Percentiles rank a stretch among this genome's conserved stretches.
Conservation (phyloP, 2,888 invertebrate species). For the Uloborus plumipes region DNA sequence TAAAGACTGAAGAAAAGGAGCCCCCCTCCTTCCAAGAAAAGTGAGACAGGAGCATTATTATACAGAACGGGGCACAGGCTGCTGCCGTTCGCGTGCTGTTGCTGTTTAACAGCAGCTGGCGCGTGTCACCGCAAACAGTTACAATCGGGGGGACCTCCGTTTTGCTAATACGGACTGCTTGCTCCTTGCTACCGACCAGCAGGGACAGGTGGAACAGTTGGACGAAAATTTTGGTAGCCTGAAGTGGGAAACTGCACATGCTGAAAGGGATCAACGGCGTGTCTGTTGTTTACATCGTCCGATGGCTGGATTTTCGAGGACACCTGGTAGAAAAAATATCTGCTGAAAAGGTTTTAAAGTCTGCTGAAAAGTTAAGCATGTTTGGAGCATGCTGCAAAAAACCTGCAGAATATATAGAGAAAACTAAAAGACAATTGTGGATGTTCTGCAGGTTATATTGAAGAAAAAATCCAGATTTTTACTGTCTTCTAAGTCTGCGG, state of each 20-base stretch:
- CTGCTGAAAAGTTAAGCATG: too few species aligned
- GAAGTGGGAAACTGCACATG: not conserved
- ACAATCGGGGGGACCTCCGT: slow-evolving; percentile 17
- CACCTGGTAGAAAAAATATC: too few species aligned
- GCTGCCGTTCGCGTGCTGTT: slow-evolving; percentile 55
- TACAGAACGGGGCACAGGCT: slow-evolving; percentile 11
- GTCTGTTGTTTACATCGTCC: not conserved
- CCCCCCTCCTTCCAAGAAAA: not conserved
- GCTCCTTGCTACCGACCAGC: slow-evolving; percentile 38
- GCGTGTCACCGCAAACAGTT: slow-evolving; percentile 53
- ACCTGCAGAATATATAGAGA: too few species aligned
- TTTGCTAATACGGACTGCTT: slow-evolving; percentile 36
- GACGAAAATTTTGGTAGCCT: slow-evolving; percentile 25
- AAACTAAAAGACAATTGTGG: too few species aligned
- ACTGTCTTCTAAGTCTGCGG: too few species aligned
- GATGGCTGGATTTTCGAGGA: not conserved
- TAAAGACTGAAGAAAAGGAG: not conserved
- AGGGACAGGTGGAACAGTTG: slow-evolving; percentile 50
- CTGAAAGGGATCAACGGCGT: slow-evolving; percentile 20
- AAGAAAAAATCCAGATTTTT: too few species aligned
- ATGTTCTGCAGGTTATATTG: too few species aligned
- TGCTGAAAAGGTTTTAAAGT: too few species aligned
- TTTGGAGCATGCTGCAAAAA: too few species aligned
- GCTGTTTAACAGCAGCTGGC: slow-evolving; percentile 48
- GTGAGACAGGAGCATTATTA: not conserved